These are phyloP conservation scores for Hymenochirus boettgeri DNA, from an alignment of 2,113 vertebrate genomes.

Conservation along the genomic window DNA sequence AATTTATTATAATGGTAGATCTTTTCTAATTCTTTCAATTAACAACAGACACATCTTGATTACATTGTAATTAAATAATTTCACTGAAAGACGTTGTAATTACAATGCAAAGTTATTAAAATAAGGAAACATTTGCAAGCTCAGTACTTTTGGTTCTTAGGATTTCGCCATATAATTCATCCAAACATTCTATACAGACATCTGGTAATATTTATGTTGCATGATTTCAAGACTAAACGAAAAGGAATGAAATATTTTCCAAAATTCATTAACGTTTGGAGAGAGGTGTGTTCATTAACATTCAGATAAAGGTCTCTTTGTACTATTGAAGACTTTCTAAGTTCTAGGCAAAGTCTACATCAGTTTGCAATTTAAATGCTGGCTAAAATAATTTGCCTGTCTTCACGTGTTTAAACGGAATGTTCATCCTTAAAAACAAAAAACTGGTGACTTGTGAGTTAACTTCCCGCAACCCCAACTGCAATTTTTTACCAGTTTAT, in stretches of 20 bases:
- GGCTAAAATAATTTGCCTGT: no score
- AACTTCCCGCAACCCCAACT: no score
- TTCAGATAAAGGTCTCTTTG: no score
- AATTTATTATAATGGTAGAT: slow-evolving; percentile 80
- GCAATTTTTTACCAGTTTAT: no score
- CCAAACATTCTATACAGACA: slow-evolving; percentile 70
- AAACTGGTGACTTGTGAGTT: no score
- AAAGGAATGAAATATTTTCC: not conserved
- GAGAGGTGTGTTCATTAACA: no score
- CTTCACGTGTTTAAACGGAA: no score
- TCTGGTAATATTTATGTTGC: slow-evolving; percentile 50
- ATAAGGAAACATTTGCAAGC: slow-evolving; percentile 81
- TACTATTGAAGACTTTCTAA: no score
- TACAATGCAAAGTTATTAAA: slow-evolving; percentile 82
- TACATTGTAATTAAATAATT: slow-evolving; percentile 84
- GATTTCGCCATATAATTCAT: slow-evolving; percentile 69
- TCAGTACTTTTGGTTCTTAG: slow-evolving; percentile 79
- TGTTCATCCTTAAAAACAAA: no score
- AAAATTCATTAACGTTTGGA: not conserved
- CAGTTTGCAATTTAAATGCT: no score
- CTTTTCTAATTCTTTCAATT: slow-evolving; percentile 83
- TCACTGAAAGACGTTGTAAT: slow-evolving; percentile 78
- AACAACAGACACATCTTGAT: slow-evolving; percentile 79
- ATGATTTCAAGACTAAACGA: slow-evolving; percentile 1
- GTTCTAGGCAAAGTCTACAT: no score